These are phyloP conservation scores for Heterodera carotae DNA, from an alignment of 1,140 invertebrate species.

Conservation along the genomic window DNA sequence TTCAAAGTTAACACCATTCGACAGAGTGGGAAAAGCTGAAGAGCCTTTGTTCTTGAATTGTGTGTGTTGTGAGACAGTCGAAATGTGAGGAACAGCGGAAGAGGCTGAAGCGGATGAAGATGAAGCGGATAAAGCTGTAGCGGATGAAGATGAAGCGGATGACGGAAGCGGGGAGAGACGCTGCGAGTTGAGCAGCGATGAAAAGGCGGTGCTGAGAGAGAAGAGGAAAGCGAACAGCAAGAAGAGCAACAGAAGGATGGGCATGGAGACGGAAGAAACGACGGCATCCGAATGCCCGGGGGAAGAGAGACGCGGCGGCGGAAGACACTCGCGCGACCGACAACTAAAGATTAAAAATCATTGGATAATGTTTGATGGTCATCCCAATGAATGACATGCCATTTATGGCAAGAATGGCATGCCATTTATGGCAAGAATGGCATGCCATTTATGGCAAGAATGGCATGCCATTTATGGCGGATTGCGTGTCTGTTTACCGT, in stretches of 20 bases:
- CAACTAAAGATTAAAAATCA: too few relatives aligned
- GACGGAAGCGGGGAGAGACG: not conserved
- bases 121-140: not conserved
- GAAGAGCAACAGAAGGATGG: not conserved
- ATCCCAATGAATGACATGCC: too few relatives aligned
- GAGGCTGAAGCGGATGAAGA: not conserved
- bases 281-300: not conserved
- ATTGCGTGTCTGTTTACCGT: not conserved
- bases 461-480: too few relatives aligned
- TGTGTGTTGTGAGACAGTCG: not conserved
- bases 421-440: too few relatives aligned
- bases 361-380: too few relatives aligned
- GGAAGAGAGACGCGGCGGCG: too few relatives aligned
- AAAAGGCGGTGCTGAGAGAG: not conserved
- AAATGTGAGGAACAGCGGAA: not conserved
- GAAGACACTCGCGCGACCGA: too few relatives aligned
- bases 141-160: not conserved
- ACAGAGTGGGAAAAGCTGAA: not conserved
- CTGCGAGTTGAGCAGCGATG: not conserved
- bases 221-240: not conserved
- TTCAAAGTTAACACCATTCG: not conserved
- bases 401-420: too few relatives aligned
- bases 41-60: too few relatives aligned
- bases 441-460: too few relatives aligned
- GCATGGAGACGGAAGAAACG: not conserved